Conservation (phyloP, 2,888 invertebrate species). For the Corbicula japonica region DNA sequence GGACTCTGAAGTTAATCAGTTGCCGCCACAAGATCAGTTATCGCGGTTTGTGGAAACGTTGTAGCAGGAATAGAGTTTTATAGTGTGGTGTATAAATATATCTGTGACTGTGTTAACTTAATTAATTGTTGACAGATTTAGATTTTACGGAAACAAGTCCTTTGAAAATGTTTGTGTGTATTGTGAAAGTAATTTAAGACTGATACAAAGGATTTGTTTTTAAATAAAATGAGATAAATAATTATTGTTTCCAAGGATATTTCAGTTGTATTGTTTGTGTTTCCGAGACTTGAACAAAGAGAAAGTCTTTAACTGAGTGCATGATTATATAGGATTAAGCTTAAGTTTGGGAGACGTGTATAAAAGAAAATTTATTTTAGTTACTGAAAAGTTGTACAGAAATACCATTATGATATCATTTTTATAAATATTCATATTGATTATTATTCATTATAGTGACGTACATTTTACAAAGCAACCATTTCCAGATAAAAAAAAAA, state of each 20-base stretch:
- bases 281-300: slow-evolving; percentile 68
- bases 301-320: slow-evolving; percentile 36
- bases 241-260: slow-evolving; percentile 61
- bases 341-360: slow-evolving; percentile 31
- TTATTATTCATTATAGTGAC: slow-evolving; percentile 47
- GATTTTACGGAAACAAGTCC: slow-evolving; percentile 12
- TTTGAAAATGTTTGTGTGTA: slow-evolving; percentile 33
- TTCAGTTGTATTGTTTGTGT: slow-evolving; percentile 50
- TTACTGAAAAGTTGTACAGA: slow-evolving; percentile 40
- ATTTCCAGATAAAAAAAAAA: slow-evolving; percentile 45
- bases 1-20: slow-evolving; percentile 87
- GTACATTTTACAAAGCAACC: slow-evolving; percentile 46
- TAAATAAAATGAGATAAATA: slow-evolving; percentile 58
- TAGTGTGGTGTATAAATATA: slow-evolving; percentile 20
- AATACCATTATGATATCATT: slow-evolving; percentile 31
- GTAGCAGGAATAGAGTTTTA: slow-evolving; percentile 69
- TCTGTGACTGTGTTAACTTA: slow-evolving; percentile 42
- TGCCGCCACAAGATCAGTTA: slow-evolving; percentile 97
- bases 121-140: slow-evolving; percentile 17
- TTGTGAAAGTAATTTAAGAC: slow-evolving; percentile 57
- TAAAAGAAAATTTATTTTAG: slow-evolving; percentile 57
- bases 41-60: slow-evolving; percentile 95
- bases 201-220: too few species aligned
- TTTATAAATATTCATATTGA: slow-evolving; percentile 52
- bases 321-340: slow-evolving; percentile 29